A percentile compares a stretch with the other conserved stretches of the same genome.
These are phyloP conservation scores for Acinonyx jubatus DNA, from an alignment of 2,113 vertebrate species.

Conservation along the genomic window DNA sequence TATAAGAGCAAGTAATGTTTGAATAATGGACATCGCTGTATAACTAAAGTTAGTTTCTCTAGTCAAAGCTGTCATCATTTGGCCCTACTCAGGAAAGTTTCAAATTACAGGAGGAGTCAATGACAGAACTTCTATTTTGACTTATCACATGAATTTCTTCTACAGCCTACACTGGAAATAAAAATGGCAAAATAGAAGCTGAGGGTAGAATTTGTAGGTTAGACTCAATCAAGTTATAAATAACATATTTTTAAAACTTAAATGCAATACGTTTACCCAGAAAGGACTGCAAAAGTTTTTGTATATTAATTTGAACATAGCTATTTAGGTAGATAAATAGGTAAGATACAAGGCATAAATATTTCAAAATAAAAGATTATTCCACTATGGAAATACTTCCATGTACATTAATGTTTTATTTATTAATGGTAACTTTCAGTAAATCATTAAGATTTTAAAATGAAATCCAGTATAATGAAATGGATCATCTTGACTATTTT, in stretches of 20 bases:
- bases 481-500: neutral
- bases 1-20: neutral
- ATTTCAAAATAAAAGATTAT: constrained; percentile 19
- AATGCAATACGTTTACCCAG: neutral
- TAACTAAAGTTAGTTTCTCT: neutral
- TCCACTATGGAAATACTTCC: neutral
- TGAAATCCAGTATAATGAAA: neutral
- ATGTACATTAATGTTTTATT: neutral
- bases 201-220: neutral
- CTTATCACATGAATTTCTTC: neutral
- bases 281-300: neutral
- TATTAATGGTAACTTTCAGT: neutral
- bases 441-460: neutral
- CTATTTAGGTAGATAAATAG: neutral
- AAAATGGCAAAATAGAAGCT: neutral
- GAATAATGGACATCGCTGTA: neutral
- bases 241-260: neutral
- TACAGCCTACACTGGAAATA: neutral
- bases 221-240: neutral
- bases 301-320: neutral
- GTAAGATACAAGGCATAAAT: neutral
- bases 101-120: neutral
- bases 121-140: neutral
- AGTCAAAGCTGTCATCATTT: neutral
- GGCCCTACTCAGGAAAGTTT: neutral